These are phyloP conservation scores for Agrotis ipsilon DNA, from an alignment of 2,888 invertebrate species.

Conservation along the genomic window DNA sequence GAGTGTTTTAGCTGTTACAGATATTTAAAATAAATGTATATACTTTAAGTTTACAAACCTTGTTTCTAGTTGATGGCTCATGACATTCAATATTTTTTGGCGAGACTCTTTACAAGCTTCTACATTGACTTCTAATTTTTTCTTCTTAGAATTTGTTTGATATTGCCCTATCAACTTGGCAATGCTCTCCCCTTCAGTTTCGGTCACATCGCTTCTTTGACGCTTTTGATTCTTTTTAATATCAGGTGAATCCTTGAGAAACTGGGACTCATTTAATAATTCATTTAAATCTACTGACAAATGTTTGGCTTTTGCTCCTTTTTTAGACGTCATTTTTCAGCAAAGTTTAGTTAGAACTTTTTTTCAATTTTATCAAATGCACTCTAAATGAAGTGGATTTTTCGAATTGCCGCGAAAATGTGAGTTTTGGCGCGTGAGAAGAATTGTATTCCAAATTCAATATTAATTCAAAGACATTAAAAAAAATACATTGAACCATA, in stretches of 20 bases:
- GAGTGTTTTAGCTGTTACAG: too few species aligned
- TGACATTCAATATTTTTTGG: slow-evolving; percentile 80
- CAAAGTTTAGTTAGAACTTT: background rate
- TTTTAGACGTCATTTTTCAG: slow-evolving; percentile 77
- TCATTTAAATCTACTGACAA: slow-evolving; percentile 76
- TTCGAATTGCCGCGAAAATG: slow-evolving; percentile 45
- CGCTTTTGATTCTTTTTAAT: slow-evolving; percentile 76
- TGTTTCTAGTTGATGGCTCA: slow-evolving; percentile 77
- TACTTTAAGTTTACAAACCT: slow-evolving; percentile 69
- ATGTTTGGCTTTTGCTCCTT: slow-evolving; percentile 75
- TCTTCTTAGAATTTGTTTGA: slow-evolving; percentile 75
- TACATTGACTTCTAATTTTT: slow-evolving; percentile 71
- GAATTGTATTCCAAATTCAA: slow-evolving; percentile 35
- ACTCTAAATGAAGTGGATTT: slow-evolving; percentile 2
- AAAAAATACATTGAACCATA: slow-evolving; percentile 2
- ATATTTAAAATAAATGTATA: background rate
- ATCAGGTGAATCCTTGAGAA: slow-evolving; percentile 75
- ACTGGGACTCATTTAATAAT: slow-evolving; percentile 77
- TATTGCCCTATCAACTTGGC: slow-evolving; percentile 74
- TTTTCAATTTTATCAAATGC: background rate
- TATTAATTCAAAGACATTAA: slow-evolving; percentile 10
- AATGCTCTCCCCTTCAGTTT: slow-evolving; percentile 75
- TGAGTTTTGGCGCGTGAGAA: slow-evolving; percentile 45
- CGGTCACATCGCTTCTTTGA: slow-evolving; percentile 65
- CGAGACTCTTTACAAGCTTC: slow-evolving; percentile 76